Evolutionary conservation across 1,140 invertebrate species (phyloP).

Genomic region (Formica exsecta): DNA sequence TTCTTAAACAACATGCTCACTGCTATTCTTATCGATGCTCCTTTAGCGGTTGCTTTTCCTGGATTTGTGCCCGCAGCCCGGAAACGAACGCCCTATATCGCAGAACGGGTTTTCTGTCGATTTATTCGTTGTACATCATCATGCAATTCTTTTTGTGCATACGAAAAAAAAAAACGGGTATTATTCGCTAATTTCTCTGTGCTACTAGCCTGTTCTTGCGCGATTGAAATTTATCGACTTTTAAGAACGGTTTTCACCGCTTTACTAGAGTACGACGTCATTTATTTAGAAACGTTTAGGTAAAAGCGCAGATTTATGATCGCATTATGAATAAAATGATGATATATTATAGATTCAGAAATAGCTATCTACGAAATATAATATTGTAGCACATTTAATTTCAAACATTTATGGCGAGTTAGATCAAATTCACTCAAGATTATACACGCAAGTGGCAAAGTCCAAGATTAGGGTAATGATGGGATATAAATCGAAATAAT

Average conservation of each 20-base stretch:
- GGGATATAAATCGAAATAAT: neutral
- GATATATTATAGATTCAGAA: neutral
- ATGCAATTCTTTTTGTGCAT: constrained; percentile 9
- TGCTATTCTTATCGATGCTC: constrained; percentile 4
- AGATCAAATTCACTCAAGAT: neutral
- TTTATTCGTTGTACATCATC: constrained; percentile 14
- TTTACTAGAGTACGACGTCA: constrained; percentile 12
- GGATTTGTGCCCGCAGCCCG: too few relatives aligned
- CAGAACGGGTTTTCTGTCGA: constrained; percentile 22
- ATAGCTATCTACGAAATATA: neutral
- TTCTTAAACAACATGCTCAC: constrained; percentile 14
- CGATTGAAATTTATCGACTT: constrained; percentile 44
- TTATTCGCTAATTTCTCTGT: constrained; percentile 50
- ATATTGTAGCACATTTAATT: neutral
- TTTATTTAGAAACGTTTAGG: constrained; percentile 36
- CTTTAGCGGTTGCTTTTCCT: constrained; percentile 7
- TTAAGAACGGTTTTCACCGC: constrained; percentile 52
- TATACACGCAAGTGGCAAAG: neutral
- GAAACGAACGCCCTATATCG: constrained; percentile 4
- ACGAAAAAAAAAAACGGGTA: neutral
- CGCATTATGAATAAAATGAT: neutral
- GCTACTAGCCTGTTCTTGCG: constrained; percentile 38
- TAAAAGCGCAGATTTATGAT: constrained; percentile 33
- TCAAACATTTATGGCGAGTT: neutral
- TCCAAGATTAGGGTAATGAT: neutral